Base-by-base conservation (phyloP, 2,113 vertebrate species). In the Clarias macrocephalus region DNA sequence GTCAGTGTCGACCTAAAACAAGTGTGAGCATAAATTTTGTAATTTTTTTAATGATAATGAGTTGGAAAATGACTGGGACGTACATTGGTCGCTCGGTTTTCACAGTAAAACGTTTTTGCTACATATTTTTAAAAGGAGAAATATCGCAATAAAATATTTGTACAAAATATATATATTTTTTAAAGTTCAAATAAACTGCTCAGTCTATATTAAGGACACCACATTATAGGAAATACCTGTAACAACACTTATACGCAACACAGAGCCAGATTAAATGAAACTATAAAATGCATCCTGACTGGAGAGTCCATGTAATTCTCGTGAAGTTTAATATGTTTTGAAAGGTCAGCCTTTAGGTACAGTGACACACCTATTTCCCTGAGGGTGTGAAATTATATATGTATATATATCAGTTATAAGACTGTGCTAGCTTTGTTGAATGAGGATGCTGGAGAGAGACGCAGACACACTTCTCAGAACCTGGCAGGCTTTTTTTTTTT, bases 401-500 rank as follows among this genome's bases (percentile, higher is more conserved):
- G 33, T 59, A 30, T 57, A 18, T 56, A 19, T 28, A 82, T 66
- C 9, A 30, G 57, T 21, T 42, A 48, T 48, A 62, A 52, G 42
- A 18, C 80, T 82, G 66, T 75, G 83, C 54, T 48, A 73, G 10
- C 59, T 80, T 85, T 80, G 54, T 82, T 80, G 60, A 63, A 28
- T 81, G 28, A 84, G 68, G 82, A 89, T 80, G 21, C 33, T 33
- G 60, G 33, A 83, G 25, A 60, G 33, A n/a, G 19, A 72, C 70
- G 85, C 65, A 60, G 57, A 66, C 33, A 66, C 80, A 80, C 66
- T 75, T 18, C 25, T 80, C 65, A 21, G 18, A 80, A 87, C 79
- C 76, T 73, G 80, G 63, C 66, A 30, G 68, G 25, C 66, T 63
- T 5, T 37, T 82, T 59, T 19, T 77, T 68, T 88, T 82, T 84